Percentiles rank a stretch among this genome's conserved stretches.
Evolutionary conservation across 2,797 vertebrate species (phyloP).

Genomic region (Cryptoprocta ferox): DNA sequence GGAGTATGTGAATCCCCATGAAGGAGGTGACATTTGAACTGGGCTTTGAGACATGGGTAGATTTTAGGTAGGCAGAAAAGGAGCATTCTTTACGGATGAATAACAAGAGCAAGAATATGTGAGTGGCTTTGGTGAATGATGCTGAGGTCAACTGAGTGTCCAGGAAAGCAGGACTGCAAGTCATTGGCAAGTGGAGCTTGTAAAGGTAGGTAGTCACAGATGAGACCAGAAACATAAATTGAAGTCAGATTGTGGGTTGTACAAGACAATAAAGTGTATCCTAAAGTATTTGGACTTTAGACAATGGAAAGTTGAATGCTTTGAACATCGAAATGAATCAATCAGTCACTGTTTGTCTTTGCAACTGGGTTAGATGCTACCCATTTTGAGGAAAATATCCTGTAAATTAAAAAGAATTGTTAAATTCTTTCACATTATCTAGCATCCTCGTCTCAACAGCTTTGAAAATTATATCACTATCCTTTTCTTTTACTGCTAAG

Average conservation of each 20-base stretch:
- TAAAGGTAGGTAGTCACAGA: neutral
- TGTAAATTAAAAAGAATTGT: neutral
- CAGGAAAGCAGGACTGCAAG: neutral
- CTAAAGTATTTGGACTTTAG: neutral
- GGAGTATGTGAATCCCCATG: neutral
- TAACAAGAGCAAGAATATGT: neutral
- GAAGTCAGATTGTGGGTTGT: neutral
- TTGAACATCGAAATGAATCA: neutral
- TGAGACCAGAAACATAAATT: neutral
- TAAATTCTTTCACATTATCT: neutral
- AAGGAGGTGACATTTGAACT: neutral
- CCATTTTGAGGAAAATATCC: neutral
- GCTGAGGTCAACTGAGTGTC: neutral
- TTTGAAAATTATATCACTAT: neutral
- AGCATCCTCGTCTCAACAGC: neutral
- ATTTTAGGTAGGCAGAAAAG: neutral
- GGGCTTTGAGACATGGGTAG: neutral
- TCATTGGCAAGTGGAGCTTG: neutral
- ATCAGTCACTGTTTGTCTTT: neutral
- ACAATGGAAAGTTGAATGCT: neutral
- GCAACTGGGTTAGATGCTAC: neutral
- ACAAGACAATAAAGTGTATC: neutral
- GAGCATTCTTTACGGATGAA: neutral
- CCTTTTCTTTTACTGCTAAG: neutral
- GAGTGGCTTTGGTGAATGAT: neutral